phyloP scores from a whole-genome alignment of 1,140 invertebrate species.

The Drosophila pachea region DNA sequence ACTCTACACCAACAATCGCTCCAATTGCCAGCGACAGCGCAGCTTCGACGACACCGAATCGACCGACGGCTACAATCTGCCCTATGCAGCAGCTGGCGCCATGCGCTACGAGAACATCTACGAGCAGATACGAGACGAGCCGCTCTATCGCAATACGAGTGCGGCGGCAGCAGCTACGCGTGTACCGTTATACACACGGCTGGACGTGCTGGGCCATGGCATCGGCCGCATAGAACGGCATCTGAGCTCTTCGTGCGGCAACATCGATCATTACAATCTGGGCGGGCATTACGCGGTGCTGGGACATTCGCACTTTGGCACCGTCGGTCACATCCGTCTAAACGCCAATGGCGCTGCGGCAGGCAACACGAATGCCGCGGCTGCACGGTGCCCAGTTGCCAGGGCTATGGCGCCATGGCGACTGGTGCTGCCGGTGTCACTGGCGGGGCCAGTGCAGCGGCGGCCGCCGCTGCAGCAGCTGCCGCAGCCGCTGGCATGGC shows the following conservation, averaged over 20 bases:
- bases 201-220: slow-evolving; percentile 81
- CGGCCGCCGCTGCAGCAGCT: slow-evolving; percentile 2
- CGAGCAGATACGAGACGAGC: slow-evolving; percentile 80
- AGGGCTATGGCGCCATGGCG: slow-evolving; percentile 50
- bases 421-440: slow-evolving; percentile 15
- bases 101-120: slow-evolving; percentile 79
- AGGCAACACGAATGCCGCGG: slow-evolving; percentile 7
- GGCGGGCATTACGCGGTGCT: slow-evolving; percentile 77
- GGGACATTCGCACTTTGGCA: slow-evolving; percentile 77
- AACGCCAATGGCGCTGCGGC: slow-evolving; percentile 55
- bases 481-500: slow-evolving; percentile 16
- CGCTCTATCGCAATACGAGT: slow-evolving; percentile 64
- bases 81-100: slow-evolving; percentile 47
- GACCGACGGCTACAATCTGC: slow-evolving; percentile 74
- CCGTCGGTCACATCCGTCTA: slow-evolving; percentile 74
- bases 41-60: slow-evolving; percentile 79
- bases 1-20: slow-evolving; percentile 53
- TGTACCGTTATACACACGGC: slow-evolving; percentile 80
- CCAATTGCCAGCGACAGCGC: slow-evolving; percentile 69
- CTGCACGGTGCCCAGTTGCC: slow-evolving; percentile 63
- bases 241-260: slow-evolving; percentile 81
- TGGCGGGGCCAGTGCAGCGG: slow-evolving; percentile 14
- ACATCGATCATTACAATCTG: slow-evolving; percentile 80
- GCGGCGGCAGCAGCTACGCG: slow-evolving; percentile 48
- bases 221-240: slow-evolving; percentile 82